Conservation (phyloP, 2,888 invertebrate species). For the Erebia palarica region DNA sequence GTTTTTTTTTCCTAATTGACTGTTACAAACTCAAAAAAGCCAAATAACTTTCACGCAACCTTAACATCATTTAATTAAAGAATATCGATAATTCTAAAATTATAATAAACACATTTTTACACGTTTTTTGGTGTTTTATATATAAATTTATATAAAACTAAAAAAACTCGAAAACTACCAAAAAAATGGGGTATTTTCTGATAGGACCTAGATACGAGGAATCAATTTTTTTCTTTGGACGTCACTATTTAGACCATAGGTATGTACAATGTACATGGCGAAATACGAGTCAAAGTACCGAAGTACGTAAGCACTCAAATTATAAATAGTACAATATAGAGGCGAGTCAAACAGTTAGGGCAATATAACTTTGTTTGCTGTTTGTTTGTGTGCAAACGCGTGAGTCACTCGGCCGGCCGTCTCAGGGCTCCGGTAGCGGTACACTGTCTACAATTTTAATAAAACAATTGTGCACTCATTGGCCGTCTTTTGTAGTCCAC, state of each 20-base stretch:
- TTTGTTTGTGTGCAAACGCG: conserved; percentile 4
- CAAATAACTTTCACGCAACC: too few relatives aligned
- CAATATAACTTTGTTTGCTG: not conserved
- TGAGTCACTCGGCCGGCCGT: conserved; percentile 14
- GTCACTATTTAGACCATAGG: too few relatives aligned
- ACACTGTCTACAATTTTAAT: conserved; percentile 28
- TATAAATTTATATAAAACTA: too few relatives aligned
- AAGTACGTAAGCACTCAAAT: not conserved
- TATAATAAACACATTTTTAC: too few relatives aligned
- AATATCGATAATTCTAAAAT: too few relatives aligned
- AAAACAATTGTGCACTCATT: conserved; percentile 20
- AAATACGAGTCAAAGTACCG: not conserved
- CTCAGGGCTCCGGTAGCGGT: conserved; percentile 21
- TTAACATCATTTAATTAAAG: too few relatives aligned
- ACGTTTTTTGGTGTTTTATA: too few relatives aligned
- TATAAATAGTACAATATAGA: not conserved
- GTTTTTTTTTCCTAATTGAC: not conserved
- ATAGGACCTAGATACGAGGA: too few relatives aligned
- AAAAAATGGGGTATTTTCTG: too few relatives aligned
- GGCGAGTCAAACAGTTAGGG: not conserved
- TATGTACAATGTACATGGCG: not conserved
- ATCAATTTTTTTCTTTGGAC: too few relatives aligned
- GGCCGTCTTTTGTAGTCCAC: conserved; percentile 16
- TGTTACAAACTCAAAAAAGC: not conserved
- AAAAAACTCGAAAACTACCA: too few relatives aligned